Conservation (phyloP, 2,888 invertebrate species). For the Unio delphinus region DNA sequence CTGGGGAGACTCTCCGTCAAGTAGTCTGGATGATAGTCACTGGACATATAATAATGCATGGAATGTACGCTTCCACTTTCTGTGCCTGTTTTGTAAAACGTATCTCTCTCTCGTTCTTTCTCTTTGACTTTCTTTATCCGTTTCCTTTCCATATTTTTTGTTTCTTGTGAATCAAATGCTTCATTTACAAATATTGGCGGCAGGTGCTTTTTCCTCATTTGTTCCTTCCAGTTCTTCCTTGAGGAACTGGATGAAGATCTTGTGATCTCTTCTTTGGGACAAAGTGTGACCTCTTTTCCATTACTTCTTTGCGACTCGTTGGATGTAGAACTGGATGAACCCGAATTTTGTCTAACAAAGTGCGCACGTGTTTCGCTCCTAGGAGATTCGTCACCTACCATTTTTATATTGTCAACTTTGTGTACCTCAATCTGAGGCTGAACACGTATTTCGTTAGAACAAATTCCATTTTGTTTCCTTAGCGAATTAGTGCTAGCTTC, state of each 20-base stretch:
- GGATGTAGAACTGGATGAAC: not conserved
- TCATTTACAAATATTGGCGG: conserved; percentile 57
- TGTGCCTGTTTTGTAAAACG: conserved; percentile 3
- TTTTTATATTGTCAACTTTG: too few relatives aligned
- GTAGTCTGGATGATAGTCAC: conserved; percentile 54
- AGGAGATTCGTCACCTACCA: too few relatives aligned
- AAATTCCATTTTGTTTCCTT: too few relatives aligned
- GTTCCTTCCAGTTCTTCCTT: conserved; percentile 53
- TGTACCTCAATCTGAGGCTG: too few relatives aligned
- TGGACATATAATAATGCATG: conserved; percentile 49
- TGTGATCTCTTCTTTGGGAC: conserved; percentile 21
- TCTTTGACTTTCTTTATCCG: conserved; percentile 2
- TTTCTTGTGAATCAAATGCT: conserved; percentile 40
- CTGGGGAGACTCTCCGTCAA: conserved; percentile 44
- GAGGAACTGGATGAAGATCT: conserved; percentile 40
- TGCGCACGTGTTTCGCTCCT: too few relatives aligned
- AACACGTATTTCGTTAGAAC: too few relatives aligned
- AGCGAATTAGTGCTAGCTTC: too few relatives aligned
- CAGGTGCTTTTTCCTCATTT: conserved; percentile 56
- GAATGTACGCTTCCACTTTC: conserved; percentile 19
- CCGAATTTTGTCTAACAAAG: too few relatives aligned
- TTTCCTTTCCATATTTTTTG: conserved; percentile 6
- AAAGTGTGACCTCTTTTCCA: conserved; percentile 10
- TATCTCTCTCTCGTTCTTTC: conserved; percentile 4
- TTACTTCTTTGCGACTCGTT: not conserved